These are phyloP conservation scores for Eurystomus gularis DNA, from an alignment of 2,113 vertebrate species.

Conservation along the genomic window DNA sequence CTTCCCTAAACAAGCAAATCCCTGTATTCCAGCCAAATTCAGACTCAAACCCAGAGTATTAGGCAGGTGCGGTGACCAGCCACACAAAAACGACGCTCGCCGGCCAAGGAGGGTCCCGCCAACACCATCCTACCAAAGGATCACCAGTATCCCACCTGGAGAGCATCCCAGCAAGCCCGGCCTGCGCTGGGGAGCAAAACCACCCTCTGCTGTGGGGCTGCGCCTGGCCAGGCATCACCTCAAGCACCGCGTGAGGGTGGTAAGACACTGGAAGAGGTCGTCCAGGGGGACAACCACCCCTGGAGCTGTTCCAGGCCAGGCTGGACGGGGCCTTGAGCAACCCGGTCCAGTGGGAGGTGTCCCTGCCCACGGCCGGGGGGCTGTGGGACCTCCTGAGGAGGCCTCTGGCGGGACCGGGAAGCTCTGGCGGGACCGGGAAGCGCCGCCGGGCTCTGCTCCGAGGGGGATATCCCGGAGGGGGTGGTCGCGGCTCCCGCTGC, in stretches of 20 bases:
- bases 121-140: not conserved
- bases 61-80: not conserved
- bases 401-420: no score
- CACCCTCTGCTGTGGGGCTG: not conserved
- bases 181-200: not conserved
- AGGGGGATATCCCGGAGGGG: no score
- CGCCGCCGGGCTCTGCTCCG: not conserved
- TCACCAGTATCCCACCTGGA: not conserved
- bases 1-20: not conserved
- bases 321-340: no score
- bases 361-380: no score
- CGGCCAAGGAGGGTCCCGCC: not conserved
- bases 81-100: not conserved
- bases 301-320: no score
- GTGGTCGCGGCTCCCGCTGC: slow-evolving; percentile 69
- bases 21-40: not conserved
- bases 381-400: no score
- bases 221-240: not conserved
- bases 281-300: no score
- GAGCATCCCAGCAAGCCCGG: not conserved
- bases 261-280: no score
- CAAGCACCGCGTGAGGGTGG: not conserved
- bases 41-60: not conserved
- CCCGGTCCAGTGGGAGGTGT: no score
- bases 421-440: not conserved